Evolutionary conservation across 2,888 invertebrate genomes (phyloP).

Genomic region (Rhamnusium bicolor): DNA sequence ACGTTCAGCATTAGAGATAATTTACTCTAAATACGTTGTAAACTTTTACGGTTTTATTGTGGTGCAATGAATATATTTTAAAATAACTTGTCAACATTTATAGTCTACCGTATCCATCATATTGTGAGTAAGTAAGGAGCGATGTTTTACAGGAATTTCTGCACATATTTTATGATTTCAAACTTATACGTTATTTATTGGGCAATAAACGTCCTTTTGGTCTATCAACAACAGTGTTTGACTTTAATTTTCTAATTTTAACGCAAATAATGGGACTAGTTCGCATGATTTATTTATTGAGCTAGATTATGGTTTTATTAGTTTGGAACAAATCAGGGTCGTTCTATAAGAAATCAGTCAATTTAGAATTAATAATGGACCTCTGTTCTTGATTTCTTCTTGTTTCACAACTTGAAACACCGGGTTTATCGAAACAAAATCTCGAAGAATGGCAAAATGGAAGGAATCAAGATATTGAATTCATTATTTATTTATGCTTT

Average conservation of each 20-base stretch:
- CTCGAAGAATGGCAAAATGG: no score
- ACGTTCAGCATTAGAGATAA: neutral
- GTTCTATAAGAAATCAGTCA: no score
- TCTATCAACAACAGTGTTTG: slow-evolving; percentile 11
- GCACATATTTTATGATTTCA: slow-evolving; percentile 12
- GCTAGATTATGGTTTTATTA: slow-evolving; percentile 8
- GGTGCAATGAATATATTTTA: slow-evolving; percentile 41
- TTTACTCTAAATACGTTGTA: slow-evolving; percentile 25
- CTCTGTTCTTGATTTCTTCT: no score
- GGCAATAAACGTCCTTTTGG: neutral
- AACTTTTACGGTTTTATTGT: slow-evolving; percentile 44
- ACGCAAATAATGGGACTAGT: slow-evolving; percentile 34
- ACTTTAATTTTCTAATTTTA: slow-evolving; percentile 42
- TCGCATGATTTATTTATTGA: slow-evolving; percentile 3
- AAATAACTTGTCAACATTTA: slow-evolving; percentile 47
- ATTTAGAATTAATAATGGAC: no score
- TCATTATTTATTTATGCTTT: no score
- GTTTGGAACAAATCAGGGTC: no score
- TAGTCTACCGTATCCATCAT: slow-evolving; percentile 36
- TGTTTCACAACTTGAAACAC: no score
- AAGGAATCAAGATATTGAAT: no score
- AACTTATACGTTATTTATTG: neutral
- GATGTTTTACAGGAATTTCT: neutral
- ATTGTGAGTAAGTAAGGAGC: neutral
- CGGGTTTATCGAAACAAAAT: no score